phyloP scores from a whole-genome alignment of 92 coral and sea anemone species.

The Galaxea fascicularis region DNA sequence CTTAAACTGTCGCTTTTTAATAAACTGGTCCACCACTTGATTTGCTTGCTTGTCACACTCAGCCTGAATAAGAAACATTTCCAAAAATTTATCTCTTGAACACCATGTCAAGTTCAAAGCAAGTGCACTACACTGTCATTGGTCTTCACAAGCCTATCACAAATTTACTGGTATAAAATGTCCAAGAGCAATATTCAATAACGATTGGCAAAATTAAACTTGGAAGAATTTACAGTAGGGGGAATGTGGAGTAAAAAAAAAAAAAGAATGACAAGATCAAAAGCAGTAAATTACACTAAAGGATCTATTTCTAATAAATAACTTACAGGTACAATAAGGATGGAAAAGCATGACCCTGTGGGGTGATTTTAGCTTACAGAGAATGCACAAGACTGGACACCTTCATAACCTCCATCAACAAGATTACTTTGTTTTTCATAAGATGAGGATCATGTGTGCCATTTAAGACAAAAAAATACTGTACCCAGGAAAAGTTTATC shows the following conservation, averaged over 20 bases:
- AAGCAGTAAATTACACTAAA: too few species aligned
- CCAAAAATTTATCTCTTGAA: neutral
- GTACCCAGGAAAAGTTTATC: too few species aligned
- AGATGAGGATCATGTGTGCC: too few species aligned
- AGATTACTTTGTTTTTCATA: too few species aligned
- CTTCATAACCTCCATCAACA: too few species aligned
- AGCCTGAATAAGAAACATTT: conserved; percentile 41
- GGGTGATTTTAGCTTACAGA: neutral
- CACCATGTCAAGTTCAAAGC: neutral
- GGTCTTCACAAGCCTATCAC: neutral
- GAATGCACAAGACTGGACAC: too few species aligned
- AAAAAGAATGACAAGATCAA: neutral
- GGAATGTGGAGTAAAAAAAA: neutral
- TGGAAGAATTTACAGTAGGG: neutral
- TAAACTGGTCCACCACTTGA: conserved; percentile 88
- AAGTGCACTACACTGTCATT: neutral
- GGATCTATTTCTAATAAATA: neutral
- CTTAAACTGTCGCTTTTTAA: conserved; percentile 85
- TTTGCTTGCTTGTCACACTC: conserved; percentile 94
- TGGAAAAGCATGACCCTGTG: neutral
- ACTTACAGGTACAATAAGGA: neutral
- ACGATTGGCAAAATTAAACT: too few species aligned
- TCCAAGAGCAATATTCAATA: too few species aligned
- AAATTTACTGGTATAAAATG: too few species aligned
- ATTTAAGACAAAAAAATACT: too few species aligned